Evolutionary conservation across 2,888 invertebrate genomes (phyloP), one percentile per base, ranked within the genome.

Genomic region (Microdon myrmicae): DNA sequence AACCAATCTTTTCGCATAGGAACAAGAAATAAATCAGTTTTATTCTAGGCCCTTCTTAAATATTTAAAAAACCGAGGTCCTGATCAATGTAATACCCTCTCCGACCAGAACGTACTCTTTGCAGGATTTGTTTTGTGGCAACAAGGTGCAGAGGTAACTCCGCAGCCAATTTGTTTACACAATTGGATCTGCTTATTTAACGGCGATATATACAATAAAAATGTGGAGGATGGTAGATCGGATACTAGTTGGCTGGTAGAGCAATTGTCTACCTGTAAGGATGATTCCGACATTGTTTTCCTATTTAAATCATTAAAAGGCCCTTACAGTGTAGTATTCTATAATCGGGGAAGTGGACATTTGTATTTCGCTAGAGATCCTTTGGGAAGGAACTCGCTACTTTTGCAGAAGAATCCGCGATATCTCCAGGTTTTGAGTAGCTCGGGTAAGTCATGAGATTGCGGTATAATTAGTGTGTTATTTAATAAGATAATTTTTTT

Each of bases 361-460:
- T 70, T 96, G 26, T 93, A 90, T 82, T 94, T 96, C 79, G 88
- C 89, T 1, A 83, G 96, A 73, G 96, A 97, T 79, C 83, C 84
- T 68, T 86, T 92, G 74, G 96, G 96, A 23, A 83, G 96, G 68
- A 88, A 92, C 72, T 93, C 95, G 76, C 81, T 97, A 34, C 79
- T 96, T 26, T 78, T 90, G 34, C 83, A 86, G 69, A 69, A 68
- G 2, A 56, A 68, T 16, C 9, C 41, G 7, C 19, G 32, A 0
- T 73, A 78, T 10, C 28, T 71, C 6, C 70, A 82, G 47, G 71
- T 83, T 41, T 73, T 83, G 53, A 87, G 85, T 81, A 83, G 83
- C 13, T 81, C 84, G 61, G 79, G 83, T 82, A 77, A 73, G 68
- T n/a, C 12, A 4, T 9, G 5, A 4, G 10, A 20, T 3, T 16